Conservation (phyloP, 2,797 vertebrate genomes). For the Rhinichthys osculus region DNA sequence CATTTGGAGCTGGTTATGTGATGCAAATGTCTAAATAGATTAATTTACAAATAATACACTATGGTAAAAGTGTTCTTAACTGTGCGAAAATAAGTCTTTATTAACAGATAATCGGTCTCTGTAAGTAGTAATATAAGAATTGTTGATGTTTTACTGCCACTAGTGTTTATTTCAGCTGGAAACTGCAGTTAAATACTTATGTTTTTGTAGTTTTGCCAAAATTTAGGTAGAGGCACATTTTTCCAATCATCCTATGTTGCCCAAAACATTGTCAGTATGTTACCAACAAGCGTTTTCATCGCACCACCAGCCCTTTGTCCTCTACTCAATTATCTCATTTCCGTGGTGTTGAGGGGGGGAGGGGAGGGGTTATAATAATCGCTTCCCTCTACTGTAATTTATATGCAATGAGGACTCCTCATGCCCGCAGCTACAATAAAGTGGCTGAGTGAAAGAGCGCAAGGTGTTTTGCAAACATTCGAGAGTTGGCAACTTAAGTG, state of each 20-base stretch:
- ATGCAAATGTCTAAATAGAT: background rate
- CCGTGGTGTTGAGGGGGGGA: conserved; percentile 64
- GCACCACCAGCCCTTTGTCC: conserved; percentile 74
- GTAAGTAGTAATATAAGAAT: background rate
- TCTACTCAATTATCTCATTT: conserved; percentile 84
- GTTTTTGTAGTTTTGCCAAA: background rate
- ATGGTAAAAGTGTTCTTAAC: background rate
- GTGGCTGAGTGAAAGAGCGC: conserved; percentile 59
- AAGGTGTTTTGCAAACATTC: conserved; percentile 73
- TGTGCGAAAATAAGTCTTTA: background rate
- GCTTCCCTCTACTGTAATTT: conserved; percentile 80
- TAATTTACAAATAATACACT: background rate
- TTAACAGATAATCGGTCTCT: background rate
- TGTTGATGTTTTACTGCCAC: background rate
- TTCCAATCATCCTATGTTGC: background rate
- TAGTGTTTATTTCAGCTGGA: background rate
- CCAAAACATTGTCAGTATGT: background rate
- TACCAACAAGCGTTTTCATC: conserved; percentile 21
- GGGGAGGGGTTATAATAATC: conserved; percentile 74
- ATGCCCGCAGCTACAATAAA: conserved; percentile 74
- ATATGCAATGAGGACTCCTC: conserved; percentile 76
- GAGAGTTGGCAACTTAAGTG: conserved; percentile 67
- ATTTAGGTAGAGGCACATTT: background rate
- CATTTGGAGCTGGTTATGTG: background rate
- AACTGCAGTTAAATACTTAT: background rate